phyloP scores from a whole-genome alignment of 2,888 invertebrate genomes.

The Pandemis cinnamomeana region DNA sequence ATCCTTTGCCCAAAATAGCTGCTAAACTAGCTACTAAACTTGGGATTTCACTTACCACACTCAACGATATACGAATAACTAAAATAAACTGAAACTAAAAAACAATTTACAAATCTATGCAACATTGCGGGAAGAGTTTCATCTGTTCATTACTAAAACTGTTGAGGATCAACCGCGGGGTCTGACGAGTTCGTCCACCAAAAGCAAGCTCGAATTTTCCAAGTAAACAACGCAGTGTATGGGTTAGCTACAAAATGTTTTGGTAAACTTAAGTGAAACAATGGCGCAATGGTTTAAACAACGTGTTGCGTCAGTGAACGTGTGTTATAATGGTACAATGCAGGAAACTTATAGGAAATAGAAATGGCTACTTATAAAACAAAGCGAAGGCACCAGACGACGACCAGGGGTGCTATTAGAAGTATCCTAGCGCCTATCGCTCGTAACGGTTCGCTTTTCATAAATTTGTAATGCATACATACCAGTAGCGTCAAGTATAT shows the following conservation, averaged over 20 bases:
- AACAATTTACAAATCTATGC: conserved; percentile 33
- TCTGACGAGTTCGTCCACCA: too few species aligned
- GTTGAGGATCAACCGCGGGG: too few species aligned
- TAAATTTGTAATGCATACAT: too few species aligned
- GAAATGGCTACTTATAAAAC: not conserved
- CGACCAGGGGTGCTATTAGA: too few species aligned
- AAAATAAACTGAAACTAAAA: conserved; percentile 45
- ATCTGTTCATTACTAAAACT: not conserved
- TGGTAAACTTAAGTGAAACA: not conserved
- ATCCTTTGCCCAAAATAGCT: too few species aligned
- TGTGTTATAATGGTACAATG: not conserved
- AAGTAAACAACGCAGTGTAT: not conserved
- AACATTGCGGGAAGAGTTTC: conserved; percentile 6
- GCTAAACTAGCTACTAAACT: too few species aligned
- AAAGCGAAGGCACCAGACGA: too few species aligned
- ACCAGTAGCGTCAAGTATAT: too few species aligned
- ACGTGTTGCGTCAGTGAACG: not conserved
- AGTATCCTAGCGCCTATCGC: too few species aligned
- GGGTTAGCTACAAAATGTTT: not conserved
- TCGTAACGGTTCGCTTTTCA: too few species aligned
- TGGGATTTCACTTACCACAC: conserved; percentile 54
- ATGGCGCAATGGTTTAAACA: conserved; percentile 12
- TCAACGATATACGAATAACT: conserved; percentile 47
- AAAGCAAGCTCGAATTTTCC: not conserved
- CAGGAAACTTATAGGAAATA: too few species aligned